Base-by-base conservation (phyloP, 2,888 invertebrate species). In the Clitarchus hookeri region DNA sequence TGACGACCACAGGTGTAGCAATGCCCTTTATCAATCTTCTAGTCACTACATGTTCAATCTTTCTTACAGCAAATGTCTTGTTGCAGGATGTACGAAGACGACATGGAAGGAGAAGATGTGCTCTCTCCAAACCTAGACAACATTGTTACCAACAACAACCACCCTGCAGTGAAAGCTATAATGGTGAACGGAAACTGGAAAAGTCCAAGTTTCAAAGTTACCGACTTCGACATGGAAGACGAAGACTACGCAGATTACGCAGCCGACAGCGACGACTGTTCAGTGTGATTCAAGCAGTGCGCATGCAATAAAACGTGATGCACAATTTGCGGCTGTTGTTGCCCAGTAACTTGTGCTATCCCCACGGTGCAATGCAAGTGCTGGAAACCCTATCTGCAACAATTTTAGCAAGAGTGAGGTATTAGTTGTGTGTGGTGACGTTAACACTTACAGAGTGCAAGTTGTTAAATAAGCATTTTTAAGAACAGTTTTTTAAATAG, bases 111-210 rank as follows among this genome's bases (percentile, higher is more conserved):
- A 84, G 95, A 95, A 88, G 95, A 95, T 90, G 93, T 94, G 88
- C 92, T 95, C 88, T 95, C 95, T 87, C 95, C 95, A 88, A 95
- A 95, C 90, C 90, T 95, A 89, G 95, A 95, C 90, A 93, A 94
- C 87, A 93, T 94, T 88, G 92, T 94, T 88, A 84, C 80, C 23
- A 83, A 53, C 78, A 65, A 77, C 79, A 84, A 85, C n/a, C 48
- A 77, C 19, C 48, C 48, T 25, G 77, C 44, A n/a, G 48, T 27
- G n/a, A 79, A 44, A 27, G 80, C 23, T 23, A 54, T 23, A 19
- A 53, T 54, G 36, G 80, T 48, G 25, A 83, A 84, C n/a, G 83
- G 80, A 79, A 79, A 83, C 25, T 87, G 85, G 87, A 86, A 87
- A 79, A 86, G 87, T 13, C 87, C 87, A 25, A 78, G 83, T 83